Base-by-base conservation (phyloP, 2,797 vertebrate species). In the Orientallactaga sibirica region DNA sequence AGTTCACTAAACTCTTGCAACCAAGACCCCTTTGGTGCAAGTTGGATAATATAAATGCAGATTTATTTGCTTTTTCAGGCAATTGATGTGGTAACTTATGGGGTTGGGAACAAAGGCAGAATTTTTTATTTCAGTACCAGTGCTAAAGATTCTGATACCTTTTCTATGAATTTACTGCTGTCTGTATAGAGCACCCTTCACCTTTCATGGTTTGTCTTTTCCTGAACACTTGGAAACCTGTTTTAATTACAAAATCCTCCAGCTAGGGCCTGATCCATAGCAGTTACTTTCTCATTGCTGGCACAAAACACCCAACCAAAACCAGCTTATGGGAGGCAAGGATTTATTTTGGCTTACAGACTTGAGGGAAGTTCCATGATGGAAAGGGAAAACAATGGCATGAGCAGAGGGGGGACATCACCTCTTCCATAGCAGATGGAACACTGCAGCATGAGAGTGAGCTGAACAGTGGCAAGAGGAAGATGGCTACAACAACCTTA, bases 191-290 rank as follows among this genome's bases (percentile, higher is more conserved):
- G 74, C 14, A 66, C 14, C 16, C 8, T 80, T 94, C 25, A 25
- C 22, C 27, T 89, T 92, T 90, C 62, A 79, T 27, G 16, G 16
- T 64, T 37, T 85, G 3, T 73, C 29, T 15, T 83, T 87, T 94
- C 20, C 19, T 41, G n/a, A 6, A 22, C 78, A 79, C 76, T 93
- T 81, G 71, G 67, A 86, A 93, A 52, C 11, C 27, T 76, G 6
- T 62, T 91, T 94, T 90, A 86, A 80, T 12, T 41, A 55, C 29
- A 68, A 43, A 76, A 90, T 66, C 25, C 93, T 80, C n/a, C 15
- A 93, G 5, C 41, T 91, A 71, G 19, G 37, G 43, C 16, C 19
- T 85, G n/a, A 93, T 64, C 9, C 81, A 86, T 48, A 48, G 48
- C 48, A 48, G 7, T 48, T 48, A 48, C 5, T 10, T 48, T 48